Base-by-base conservation (phyloP, 2,113 vertebrate genomes). In the Numida meleagris region DNA sequence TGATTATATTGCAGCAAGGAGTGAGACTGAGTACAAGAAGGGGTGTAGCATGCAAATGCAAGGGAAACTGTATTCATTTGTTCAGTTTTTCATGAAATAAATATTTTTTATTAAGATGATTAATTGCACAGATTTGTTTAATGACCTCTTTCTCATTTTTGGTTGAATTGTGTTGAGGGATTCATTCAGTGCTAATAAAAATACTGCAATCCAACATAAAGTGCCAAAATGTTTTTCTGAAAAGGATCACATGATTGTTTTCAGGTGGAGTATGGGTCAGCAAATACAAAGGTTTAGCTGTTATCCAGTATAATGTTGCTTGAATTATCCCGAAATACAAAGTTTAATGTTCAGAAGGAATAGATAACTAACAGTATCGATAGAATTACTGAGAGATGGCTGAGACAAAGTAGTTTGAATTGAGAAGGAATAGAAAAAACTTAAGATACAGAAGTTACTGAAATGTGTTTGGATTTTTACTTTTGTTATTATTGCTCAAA, bases 311-410 rank as follows among this genome's bases (percentile, higher is more conserved):
- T 80, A 86, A 53, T 20, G 5, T 5, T 82, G 45, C 53, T 89
- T 94, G 53, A 73, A 6, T 38, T 59, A 79, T 76, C 10, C 53
- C 90, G 85, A 94, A 96, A 93, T 40, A 61, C 19, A 46, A 75
- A 70, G 58, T 90, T 83, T 80, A 65, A 36, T 61, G 31, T 89
- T 55, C 63, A 61, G 57, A 46, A 63, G 80, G 51, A 77, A n/a
- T 46, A 88, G 63, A 66, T 33, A 63, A 57, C 34, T 77, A 61
- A 74, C 29, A 55, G 58, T 31, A 61, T 7, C 53, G 29, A 55
- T 33, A 46, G 31, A 89, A 42, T 48, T 67, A 51, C 72, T 51
- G 74, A 87, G 74, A 90, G 38, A 20, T 16, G 21, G 58, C 36
- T 63, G 71, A 76, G 87, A 40, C 10, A 38, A 83, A 38, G 29